Evolutionary conservation across 2,113 vertebrate species (phyloP), one percentile per base, ranked within the genome.

Genomic region (Chlamydotis undulata): DNA sequence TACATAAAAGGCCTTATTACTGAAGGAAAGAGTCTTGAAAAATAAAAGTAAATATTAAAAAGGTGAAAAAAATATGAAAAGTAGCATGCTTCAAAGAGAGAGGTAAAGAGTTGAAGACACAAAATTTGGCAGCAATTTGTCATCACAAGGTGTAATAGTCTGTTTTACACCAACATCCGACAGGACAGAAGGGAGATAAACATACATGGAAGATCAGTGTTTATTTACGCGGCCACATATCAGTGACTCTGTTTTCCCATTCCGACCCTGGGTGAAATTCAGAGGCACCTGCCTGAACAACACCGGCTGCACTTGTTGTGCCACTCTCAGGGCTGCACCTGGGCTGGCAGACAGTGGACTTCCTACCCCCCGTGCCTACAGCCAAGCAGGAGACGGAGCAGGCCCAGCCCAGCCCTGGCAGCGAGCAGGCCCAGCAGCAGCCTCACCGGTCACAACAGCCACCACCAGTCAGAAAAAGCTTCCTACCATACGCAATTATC

Each of bases 191-290:
- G 26, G 49, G 26, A 79, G 61, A 89, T 65, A 89, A 94, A 74
- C 67, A 73, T 1, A n/a, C n/a, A 56, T 2, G 56, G 60, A 37
- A 57, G 59, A 45, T 3, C 43, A 13, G 86, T 78, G 81, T 95
- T 95, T 93, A 90, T 93, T 91, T 96, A 93, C 87, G 55, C 0
- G 1, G 41, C 41, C 60, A 24, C 2, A 0, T 43, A 68, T 53
- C 96, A 96, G 93, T 50, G 87, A 93, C 53, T 3, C 43, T 95
- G 93, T 90, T 96, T 94, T 89, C 13, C 60, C 76, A 85, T 94
- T 83, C 70, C 75, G 41, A 94, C 45, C 10, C 74, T 79, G 35
- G 55, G 24, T 85, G 91, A 94, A 88, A 83, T 87, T 59, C 61
- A 77, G 18, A 87, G 68, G 68, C 88, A 93, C 35, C 69, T 87